Evolutionary conservation across 2,113 vertebrate species (phyloP).

Genomic region (Rostratula benghalensis): DNA sequence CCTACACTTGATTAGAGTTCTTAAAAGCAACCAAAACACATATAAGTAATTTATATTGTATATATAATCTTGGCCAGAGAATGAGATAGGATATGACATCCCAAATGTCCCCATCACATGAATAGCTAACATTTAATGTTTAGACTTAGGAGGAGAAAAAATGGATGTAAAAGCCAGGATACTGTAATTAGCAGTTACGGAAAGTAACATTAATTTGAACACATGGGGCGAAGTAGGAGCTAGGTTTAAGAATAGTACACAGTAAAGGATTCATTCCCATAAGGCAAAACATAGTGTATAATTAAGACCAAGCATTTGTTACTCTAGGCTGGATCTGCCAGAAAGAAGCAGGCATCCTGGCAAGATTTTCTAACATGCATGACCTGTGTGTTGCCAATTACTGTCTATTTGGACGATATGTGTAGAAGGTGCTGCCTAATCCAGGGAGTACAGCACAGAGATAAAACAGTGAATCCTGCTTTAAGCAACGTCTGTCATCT

Average conservation of each 20-base stretch:
- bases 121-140: neutral
- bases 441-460: neutral
- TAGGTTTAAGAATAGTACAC: neutral
- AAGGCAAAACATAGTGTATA: constrained; percentile 21
- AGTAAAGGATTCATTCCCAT: constrained; percentile 9
- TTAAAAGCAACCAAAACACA: neutral
- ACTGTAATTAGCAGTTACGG: neutral
- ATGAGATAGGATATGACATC: neutral
- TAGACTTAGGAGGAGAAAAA: neutral
- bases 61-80: neutral
- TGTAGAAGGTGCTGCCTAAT: constrained; percentile 26
- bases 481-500: neutral
- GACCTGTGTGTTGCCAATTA: neutral
- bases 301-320: constrained; percentile 44
- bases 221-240: neutral
- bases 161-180: neutral
- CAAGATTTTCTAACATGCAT: neutral
- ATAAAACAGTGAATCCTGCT: constrained; percentile 1
- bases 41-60: neutral
- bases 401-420: neutral
- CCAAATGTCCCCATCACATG: neutral
- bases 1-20: neutral
- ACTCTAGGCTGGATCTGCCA: constrained; percentile 27
- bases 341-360: constrained; percentile 7
- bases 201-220: neutral